Conservation (phyloP, 2,797 vertebrate species). For the Carcharodon carcharias region DNA sequence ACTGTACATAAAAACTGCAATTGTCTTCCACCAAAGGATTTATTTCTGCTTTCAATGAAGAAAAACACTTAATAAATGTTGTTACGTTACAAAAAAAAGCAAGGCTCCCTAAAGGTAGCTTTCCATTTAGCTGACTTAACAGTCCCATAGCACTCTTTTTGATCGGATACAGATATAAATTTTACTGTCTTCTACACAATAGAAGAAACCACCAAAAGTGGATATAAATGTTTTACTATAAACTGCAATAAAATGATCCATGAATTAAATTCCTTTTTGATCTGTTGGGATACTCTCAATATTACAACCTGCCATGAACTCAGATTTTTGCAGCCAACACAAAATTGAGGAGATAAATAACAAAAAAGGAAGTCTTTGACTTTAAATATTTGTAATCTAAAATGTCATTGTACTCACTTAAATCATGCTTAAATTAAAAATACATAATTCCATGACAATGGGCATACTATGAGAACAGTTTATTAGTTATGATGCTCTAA, state of each 20-base stretch:
- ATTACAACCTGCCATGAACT: not conserved
- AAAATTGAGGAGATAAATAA: not conserved
- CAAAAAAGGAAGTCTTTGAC: not conserved
- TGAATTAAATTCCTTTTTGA: not conserved
- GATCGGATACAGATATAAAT: not conserved
- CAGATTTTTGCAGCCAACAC: not conserved
- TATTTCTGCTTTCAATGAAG: constrained; percentile 17
- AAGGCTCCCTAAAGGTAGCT: not conserved
- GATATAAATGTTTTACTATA: not conserved
- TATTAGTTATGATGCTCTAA: not conserved
- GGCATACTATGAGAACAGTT: not conserved
- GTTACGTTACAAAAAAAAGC: not conserved
- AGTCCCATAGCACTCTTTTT: not conserved
- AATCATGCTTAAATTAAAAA: not conserved
- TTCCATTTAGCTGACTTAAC: not conserved
- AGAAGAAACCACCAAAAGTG: constrained; percentile 11
- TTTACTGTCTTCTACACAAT: not conserved
- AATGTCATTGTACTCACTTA: not conserved
- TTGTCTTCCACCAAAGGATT: not conserved
- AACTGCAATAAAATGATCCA: not conserved
- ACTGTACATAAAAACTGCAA: not conserved
- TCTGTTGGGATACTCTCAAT: not conserved
- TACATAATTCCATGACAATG: not conserved
- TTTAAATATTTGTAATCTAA: not conserved
- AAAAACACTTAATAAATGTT: not conserved